Conservation (phyloP, 2,797 vertebrate species). For the Myotis myotis region DNA sequence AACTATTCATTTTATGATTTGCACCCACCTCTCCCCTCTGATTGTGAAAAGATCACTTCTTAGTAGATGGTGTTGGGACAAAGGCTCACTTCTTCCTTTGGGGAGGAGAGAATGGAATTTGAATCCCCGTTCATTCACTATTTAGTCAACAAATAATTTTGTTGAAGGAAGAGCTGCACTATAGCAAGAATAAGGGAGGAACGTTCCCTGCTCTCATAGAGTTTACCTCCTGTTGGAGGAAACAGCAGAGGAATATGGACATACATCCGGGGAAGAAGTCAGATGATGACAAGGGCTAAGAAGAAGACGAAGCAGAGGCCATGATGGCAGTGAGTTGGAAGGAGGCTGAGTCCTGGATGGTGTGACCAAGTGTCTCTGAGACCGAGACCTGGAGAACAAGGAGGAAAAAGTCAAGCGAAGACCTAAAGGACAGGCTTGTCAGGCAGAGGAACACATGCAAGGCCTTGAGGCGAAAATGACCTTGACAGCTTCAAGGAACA, state of each 20-base stretch:
- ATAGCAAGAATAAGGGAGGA: background rate
- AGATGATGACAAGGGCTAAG: background rate
- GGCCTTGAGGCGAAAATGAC: background rate
- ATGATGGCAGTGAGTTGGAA: background rate
- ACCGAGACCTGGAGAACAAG: background rate
- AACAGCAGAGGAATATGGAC: background rate
- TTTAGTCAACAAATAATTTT: background rate
- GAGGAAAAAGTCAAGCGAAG: too few species aligned
- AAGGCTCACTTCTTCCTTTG: background rate
- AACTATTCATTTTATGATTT: background rate
- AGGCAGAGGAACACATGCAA: background rate
- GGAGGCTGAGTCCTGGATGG: background rate
- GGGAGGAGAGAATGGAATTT: too few species aligned
- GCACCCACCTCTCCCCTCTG: background rate
- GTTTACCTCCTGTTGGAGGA: background rate
- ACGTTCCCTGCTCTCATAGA: background rate
- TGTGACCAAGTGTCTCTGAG: background rate
- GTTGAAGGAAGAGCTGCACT: background rate
- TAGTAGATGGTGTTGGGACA: background rate
- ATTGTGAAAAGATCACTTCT: background rate
- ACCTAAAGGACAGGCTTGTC: background rate
- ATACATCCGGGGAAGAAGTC: background rate
- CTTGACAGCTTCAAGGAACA: background rate
- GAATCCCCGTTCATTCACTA: background rate
- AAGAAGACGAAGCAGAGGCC: too few species aligned